Evolutionary conservation across 2,888 invertebrate genomes (phyloP).

Genomic region (Neelides folsomi): DNA sequence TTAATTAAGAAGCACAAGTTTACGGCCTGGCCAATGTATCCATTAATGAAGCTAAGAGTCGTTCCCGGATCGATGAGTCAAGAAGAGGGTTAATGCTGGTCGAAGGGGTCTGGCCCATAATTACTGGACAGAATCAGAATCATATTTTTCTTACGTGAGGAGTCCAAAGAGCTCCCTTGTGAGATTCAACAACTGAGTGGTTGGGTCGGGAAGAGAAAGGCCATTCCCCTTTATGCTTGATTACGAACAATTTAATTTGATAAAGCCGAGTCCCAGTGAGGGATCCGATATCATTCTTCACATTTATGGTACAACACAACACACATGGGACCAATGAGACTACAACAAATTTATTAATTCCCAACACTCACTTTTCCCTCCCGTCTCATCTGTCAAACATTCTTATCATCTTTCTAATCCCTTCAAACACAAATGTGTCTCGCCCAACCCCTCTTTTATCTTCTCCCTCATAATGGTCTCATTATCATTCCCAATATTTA

Average conservation of each 20-base stretch:
- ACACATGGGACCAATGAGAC: slow-evolving; percentile 30
- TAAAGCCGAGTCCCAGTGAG: slow-evolving; percentile 22
- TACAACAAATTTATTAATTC: slow-evolving; percentile 31
- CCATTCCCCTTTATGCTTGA: slow-evolving; percentile 21
- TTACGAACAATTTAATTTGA: slow-evolving; percentile 31
- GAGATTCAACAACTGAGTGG: slow-evolving; percentile 7
- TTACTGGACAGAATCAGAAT: slow-evolving; percentile 1
- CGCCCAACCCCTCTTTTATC: not conserved
- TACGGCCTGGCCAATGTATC: no score
- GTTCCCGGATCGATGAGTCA: no score
- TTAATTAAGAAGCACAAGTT: no score
- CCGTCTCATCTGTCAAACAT: slow-evolving; percentile 24
- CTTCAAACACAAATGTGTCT: not conserved
- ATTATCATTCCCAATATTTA: no score
- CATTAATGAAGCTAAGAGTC: no score
- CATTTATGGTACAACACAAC: slow-evolving; percentile 29
- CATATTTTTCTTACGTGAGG: slow-evolving; percentile 16
- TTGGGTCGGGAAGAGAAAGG: slow-evolving; percentile 20
- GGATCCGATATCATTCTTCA: slow-evolving; percentile 26
- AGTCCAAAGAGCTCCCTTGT: slow-evolving; percentile 9
- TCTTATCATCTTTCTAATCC: slow-evolving; percentile 7
- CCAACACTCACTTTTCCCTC: slow-evolving; percentile 19
- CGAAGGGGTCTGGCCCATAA: not conserved
- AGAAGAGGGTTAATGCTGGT: not conserved
- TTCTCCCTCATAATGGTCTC: not conserved